A percentile compares a stretch with the other conserved stretches of the same genome.
Conservation (phyloP, 2,888 invertebrate genomes). For the Synanthedon andrenaeformis region DNA sequence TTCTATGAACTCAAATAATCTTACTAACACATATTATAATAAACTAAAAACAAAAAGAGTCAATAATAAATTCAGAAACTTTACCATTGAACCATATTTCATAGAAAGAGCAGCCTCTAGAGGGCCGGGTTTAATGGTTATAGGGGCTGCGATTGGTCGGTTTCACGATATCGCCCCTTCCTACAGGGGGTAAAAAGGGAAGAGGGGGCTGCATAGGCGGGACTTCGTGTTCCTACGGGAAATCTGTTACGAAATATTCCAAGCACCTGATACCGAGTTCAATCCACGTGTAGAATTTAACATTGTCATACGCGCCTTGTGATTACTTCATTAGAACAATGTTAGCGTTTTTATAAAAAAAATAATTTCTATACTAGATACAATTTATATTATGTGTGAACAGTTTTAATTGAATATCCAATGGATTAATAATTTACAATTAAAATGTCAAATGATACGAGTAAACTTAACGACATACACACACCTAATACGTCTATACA, state of each 20-base stretch:
- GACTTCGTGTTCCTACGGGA: conserved; percentile 36
- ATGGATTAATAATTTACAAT: neutral
- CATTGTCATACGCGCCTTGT: conserved; percentile 28
- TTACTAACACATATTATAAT: too few species aligned
- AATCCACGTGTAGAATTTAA: conserved; percentile 39
- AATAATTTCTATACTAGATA: too few species aligned
- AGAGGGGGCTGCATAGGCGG: conserved; percentile 17
- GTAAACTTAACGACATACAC: conserved; percentile 16
- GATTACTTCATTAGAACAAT: too few species aligned
- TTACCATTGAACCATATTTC: too few species aligned
- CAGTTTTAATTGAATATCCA: too few species aligned
- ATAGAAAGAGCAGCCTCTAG: neutral
- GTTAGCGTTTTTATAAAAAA: too few species aligned
- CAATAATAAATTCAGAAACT: too few species aligned
- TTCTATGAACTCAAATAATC: too few species aligned
- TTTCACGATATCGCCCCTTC: conserved; percentile 19
- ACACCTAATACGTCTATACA: conserved; percentile 26
- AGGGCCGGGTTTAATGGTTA: conserved; percentile 1
- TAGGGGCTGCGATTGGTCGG: conserved; percentile 28
- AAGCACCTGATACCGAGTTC: conserved; percentile 38
- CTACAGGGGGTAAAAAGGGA: conserved; percentile 9
- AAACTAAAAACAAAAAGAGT: too few species aligned
- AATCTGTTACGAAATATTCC: conserved; percentile 8
- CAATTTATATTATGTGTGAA: too few species aligned
- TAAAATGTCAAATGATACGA: conserved; percentile 27